Base-by-base conservation (phyloP, 2,797 vertebrate species). In the Parotocinclus haroldoi region DNA sequence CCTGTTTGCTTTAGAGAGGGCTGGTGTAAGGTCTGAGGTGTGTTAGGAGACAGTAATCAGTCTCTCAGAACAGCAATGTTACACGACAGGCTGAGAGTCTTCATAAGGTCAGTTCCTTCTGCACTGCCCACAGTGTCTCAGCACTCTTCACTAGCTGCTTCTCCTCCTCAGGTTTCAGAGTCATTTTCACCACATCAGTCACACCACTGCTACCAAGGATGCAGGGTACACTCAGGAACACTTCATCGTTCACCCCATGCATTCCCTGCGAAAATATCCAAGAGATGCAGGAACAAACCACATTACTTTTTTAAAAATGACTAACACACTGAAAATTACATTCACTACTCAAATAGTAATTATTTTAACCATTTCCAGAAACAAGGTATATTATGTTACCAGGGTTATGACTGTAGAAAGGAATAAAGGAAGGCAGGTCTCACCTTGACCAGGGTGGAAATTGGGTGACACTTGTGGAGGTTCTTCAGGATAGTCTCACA, bases 361-460 rank as follows among this genome's bases (percentile, higher is more conserved):
- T 27, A 27, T 5, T 2, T 5, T 2, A 27, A 27, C 27, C 27
- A 2, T 27, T 5, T 27, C 27, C 27, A 27, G 27, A 27, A 27
- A 27, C 2, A 5, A 27, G 27, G 27, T 27, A 27, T 5, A 27
- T 27, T 27, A 27, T 2, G 27, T 2, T 27, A 27, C 2, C 5
- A 5, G 27, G 27, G 27, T 27, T 27, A 2, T 27, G 27, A 2
- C 2, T 27, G 5, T 27, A 27, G 2, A 27, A 27, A 5, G 5
- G 27, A 5, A 27, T 2, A 27, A 44, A 56, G 4, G 3, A 36
- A 18, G 9, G 7, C 10, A 48, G 17, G 55, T 39, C 87, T 85
- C 68, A 98, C 96, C 94, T 98, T 88, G 71, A 98, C 92, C 84
- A 96, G 81, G 58, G 96, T 98, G 78, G 96, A 98, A 81, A 98